A percentile compares a stretch with the other conserved stretches of the same genome.
These are phyloP conservation scores for Ibidorhyncha struthersii DNA, from an alignment of 2,113 vertebrate genomes.

Conservation along the genomic window DNA sequence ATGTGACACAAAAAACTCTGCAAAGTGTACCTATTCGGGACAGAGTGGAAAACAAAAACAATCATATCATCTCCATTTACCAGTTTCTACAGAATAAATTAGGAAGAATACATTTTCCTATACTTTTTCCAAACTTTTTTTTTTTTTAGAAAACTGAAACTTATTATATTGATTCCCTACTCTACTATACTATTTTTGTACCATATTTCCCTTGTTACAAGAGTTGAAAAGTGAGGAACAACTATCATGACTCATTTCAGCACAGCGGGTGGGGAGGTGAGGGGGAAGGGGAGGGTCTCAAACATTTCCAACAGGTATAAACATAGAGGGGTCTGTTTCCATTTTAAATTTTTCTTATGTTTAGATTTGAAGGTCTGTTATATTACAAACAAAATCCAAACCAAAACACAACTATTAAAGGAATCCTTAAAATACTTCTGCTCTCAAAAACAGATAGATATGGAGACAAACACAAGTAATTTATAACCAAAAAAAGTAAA, in stretches of 20 bases:
- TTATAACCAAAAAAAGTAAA: neutral
- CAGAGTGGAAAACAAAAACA: neutral
- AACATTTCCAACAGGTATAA: neutral
- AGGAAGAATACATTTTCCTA: neutral
- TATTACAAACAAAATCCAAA: neutral
- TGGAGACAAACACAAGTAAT: neutral
- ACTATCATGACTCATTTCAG: neutral
- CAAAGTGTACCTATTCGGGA: neutral
- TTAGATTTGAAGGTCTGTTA: neutral
- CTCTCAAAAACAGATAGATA: neutral
- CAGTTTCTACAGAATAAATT: neutral
- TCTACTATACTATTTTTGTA: neutral
- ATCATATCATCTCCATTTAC: neutral
- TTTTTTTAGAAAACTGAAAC: neutral
- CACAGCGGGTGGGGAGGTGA: rapidly evolving
- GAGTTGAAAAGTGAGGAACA: neutral
- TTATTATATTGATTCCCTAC: neutral
- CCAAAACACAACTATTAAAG: neutral
- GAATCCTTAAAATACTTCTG: neutral
- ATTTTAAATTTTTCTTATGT: neutral
- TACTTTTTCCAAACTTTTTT: neutral
- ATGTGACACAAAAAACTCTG: neutral
- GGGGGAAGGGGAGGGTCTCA: rapidly evolving
- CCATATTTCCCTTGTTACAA: neutral
- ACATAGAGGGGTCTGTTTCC: neutral